phyloP scores from a whole-genome alignment of 2,113 vertebrate genomes.

The Stomatorhinus ivindoensis region DNA sequence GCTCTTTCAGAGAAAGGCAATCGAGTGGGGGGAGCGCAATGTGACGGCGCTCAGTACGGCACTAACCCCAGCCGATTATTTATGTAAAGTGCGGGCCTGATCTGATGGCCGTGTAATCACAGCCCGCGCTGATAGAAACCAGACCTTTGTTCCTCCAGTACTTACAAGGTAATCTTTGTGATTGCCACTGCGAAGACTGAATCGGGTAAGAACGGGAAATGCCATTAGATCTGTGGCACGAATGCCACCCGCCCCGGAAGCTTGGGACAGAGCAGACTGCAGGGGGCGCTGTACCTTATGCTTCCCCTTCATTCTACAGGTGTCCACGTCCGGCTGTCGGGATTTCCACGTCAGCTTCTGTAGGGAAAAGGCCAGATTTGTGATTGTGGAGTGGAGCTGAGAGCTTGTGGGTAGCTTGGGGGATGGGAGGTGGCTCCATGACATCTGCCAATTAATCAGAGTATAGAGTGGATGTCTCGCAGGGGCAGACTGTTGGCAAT shows the following conservation, averaged over 20 bases:
- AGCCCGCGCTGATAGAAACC: not conserved
- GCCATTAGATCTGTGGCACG: not conserved
- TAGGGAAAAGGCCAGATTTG: conserved; percentile 52
- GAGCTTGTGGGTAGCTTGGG: not conserved
- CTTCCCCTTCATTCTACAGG: conserved; percentile 98
- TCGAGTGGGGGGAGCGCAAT: no score
- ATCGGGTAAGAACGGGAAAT: not conserved
- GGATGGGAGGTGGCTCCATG: not conserved
- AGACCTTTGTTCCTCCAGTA: not conserved
- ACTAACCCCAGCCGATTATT: not conserved
- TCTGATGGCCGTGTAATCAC: not conserved
- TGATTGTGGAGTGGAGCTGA: conserved; percentile 31
- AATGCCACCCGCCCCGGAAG: not conserved
- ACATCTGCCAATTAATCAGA: not conserved
- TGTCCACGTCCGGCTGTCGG: conserved; percentile 93
- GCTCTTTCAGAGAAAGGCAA: not conserved
- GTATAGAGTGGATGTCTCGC: not conserved
- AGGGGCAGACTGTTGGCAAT: not conserved
- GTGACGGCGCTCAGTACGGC: no score
- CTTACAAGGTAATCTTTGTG: not conserved
- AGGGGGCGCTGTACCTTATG: conserved; percentile 74
- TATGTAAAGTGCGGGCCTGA: not conserved
- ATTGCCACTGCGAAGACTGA: not conserved
- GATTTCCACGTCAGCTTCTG: conserved; percentile 99
- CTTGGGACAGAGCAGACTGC: not conserved